Evolutionary conservation across 2,797 vertebrate species (phyloP).

Genomic region (Orestias chungarensis): DNA sequence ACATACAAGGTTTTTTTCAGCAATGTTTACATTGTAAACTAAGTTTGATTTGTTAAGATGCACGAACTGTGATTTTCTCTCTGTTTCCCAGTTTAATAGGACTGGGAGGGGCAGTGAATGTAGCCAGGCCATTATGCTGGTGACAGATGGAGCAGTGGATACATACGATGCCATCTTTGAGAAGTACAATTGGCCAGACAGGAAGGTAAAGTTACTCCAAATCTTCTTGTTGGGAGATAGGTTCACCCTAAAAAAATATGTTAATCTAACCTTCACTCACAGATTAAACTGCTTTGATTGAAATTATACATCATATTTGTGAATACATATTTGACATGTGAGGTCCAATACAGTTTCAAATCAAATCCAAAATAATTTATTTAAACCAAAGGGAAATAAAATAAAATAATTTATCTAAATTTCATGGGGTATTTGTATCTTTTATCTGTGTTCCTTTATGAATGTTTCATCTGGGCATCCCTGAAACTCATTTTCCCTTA

Average conservation of each 20-base stretch:
- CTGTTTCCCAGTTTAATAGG: conserved; percentile 89
- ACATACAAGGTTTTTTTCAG: background rate
- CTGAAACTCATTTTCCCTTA: background rate
- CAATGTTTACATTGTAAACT: background rate
- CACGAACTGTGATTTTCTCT: conserved; percentile 1
- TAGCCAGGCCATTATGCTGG: conserved; percentile 98
- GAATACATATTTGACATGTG: background rate
- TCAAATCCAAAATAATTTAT: too few species aligned
- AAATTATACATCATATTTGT: background rate
- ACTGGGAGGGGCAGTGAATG: conserved; percentile 96
- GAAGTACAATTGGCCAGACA: conserved; percentile 96
- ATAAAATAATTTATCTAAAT: too few species aligned
- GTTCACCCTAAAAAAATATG: background rate
- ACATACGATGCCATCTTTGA: conserved; percentile 95
- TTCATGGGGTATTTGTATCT: background rate
- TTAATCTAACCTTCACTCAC: background rate
- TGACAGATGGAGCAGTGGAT: conserved; percentile 97
- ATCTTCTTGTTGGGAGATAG: conserved; percentile 22
- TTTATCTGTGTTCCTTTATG: background rate
- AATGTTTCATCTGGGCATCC: background rate
- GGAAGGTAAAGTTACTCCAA: conserved; percentile 85
- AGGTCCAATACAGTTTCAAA: background rate
- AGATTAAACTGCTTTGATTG: background rate
- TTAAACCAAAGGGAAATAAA: too few species aligned
- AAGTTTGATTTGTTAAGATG: background rate